Percentiles rank a stretch among this genome's conserved stretches.
phyloP scores from a whole-genome alignment of 2,797 vertebrate genomes.

The Holocentrus rufus region DNA sequence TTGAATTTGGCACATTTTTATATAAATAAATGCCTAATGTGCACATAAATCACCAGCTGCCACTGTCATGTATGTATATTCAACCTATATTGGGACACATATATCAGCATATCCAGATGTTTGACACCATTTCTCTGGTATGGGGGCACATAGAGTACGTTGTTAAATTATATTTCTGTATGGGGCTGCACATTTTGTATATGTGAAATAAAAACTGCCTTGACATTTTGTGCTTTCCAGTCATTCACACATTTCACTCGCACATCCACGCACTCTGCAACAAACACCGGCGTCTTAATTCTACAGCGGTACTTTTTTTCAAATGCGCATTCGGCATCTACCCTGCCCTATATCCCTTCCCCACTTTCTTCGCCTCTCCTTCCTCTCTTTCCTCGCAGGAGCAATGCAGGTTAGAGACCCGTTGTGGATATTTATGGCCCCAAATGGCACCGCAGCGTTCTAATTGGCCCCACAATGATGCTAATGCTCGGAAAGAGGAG shows the following conservation, averaged over 20 bases:
- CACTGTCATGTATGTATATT: too few species aligned
- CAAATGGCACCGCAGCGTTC: slow-evolving; percentile 35
- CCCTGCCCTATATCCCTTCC: slow-evolving; percentile 30
- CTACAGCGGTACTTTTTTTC: not conserved
- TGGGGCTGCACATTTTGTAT: not conserved
- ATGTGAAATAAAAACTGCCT: not conserved
- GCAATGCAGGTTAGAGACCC: slow-evolving; percentile 55
- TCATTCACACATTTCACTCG: not conserved
- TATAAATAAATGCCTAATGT: too few species aligned
- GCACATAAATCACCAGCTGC: too few species aligned
- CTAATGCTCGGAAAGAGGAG: slow-evolving; percentile 52
- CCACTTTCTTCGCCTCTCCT: slow-evolving; percentile 16
- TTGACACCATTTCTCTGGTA: too few species aligned
- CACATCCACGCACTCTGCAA: too few species aligned
- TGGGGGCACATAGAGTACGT: too few species aligned
- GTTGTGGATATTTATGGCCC: slow-evolving; percentile 64
- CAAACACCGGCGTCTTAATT: not conserved
- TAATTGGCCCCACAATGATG: slow-evolving; percentile 66
- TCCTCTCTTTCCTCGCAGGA: slow-evolving; percentile 47
- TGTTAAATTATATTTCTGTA: too few species aligned
- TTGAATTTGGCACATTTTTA: too few species aligned
- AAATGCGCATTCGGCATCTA: slow-evolving; percentile 33
- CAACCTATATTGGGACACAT: too few species aligned
- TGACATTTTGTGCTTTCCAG: not conserved
- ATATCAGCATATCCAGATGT: too few species aligned